A percentile compares a stretch with the other conserved stretches of the same genome.
Conservation (phyloP, 1,140 invertebrate genomes). For the Platyscapa corneri region DNA sequence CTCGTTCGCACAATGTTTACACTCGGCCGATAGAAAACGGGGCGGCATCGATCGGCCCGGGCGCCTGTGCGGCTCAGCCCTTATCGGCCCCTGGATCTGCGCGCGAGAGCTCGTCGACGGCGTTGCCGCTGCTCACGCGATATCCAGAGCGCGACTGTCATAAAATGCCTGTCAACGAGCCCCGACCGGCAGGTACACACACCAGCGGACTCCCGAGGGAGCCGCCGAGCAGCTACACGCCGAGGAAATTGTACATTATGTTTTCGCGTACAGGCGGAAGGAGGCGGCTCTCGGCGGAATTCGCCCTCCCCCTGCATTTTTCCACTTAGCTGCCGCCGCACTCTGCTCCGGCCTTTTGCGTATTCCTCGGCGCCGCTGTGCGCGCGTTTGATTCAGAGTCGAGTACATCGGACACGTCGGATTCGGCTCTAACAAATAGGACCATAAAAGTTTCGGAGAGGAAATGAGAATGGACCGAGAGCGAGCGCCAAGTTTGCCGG, state of each 20-base stretch:
- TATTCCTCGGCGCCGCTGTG: neutral
- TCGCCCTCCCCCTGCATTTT: constrained; percentile 1
- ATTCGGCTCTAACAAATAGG: constrained; percentile 28
- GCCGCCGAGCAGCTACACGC: neutral
- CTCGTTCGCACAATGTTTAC: neutral
- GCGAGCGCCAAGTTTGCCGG: neutral
- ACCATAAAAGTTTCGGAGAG: constrained; percentile 29
- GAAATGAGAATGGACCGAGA: constrained; percentile 11
- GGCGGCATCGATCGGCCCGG: neutral
- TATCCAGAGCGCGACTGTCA: constrained; percentile 34
- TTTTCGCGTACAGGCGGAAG: neutral
- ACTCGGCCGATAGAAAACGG: neutral
- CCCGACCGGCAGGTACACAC: neutral
- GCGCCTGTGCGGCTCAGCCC: neutral
- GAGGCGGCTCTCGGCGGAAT: neutral
- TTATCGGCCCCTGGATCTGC: neutral
- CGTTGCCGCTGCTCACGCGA: constrained; percentile 29
- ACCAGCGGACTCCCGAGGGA: constrained; percentile 25
- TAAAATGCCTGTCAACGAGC: constrained; percentile 37
- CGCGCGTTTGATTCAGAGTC: neutral
- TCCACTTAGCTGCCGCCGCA: neutral
- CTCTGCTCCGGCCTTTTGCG: neutral
- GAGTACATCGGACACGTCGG: constrained; percentile 23
- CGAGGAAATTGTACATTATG: constrained; percentile 41
- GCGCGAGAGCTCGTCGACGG: neutral